Base-by-base conservation (phyloP, 1,140 invertebrate genomes). In the Pantala flavescens region DNA sequence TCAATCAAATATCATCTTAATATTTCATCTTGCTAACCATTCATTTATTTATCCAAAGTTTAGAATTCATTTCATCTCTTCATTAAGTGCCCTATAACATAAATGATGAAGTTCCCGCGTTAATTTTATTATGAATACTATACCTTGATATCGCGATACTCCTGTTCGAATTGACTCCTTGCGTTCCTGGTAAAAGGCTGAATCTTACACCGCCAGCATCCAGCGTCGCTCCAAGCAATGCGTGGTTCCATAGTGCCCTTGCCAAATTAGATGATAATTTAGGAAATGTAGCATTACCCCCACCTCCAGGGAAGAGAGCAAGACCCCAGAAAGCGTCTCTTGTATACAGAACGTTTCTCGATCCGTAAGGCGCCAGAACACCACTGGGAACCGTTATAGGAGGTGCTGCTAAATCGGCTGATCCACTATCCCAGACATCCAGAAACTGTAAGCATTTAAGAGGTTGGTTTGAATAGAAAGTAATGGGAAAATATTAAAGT, bases 311-410 rank as follows among this genome's bases (percentile, higher is more conserved):
- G 16, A 81, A 75, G n/a, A 81, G 71, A 23, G 79, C 77, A 23
- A 81, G 76, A 71, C 79, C 80, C 80, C 80, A 81, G 71, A 81
- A 80, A 11, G 80, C 80, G 77, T 81, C 80, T 23, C 77, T 75
- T 11, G 77, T 76, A 75, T 79, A 81, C 21, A 81, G 70, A 12
- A 78, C 79, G 72, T 80, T 81, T 74, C 79, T 77, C 1, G 80
- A 79, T 36, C 77, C 79, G 23, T 79, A 77, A n/a, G 80, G 80
- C 7, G 80, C 79, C 74, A 81, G 76, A 16, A 77, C 78, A 24
- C 78, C 78, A 21, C 79, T 78, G 49, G 80, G 80, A 28, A 81
- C 71, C n/a, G 79, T 80, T 16, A 81, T 43, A 16, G 80, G 76
- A 14, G 80, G 80, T 0, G 79, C 80, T 71, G 76, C 72, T n/a